phyloP scores from a whole-genome alignment of 2,888 invertebrate species.

The Aproaerema taeniolella region DNA sequence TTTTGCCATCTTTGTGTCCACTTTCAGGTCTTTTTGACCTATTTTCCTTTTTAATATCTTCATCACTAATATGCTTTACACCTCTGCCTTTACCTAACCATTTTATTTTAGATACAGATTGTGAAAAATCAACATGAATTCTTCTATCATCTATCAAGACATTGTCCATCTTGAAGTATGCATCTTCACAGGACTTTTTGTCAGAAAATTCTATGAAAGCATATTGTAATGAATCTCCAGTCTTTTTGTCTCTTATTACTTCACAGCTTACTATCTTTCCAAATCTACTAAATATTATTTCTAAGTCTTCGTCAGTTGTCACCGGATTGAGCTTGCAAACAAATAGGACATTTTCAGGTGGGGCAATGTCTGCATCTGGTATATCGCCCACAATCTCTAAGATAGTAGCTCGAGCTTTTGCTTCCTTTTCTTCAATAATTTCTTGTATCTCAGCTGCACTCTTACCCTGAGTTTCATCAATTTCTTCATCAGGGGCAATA shows the following conservation, averaged over 20 bases:
- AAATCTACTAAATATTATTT: conserved; percentile 98
- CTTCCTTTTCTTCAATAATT: conserved; percentile 92
- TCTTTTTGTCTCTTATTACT: conserved; percentile 95
- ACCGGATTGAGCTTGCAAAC: conserved; percentile 99
- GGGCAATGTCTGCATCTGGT: conserved; percentile 97
- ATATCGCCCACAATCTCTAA: conserved; percentile 99
- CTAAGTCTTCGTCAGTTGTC: conserved; percentile 97
- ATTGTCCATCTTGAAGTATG: conserved; percentile 99
- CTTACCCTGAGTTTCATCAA: conserved; percentile 93
- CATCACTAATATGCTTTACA: conserved; percentile 76
- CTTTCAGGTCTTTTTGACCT: conserved; percentile 23
- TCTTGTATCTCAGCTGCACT: conserved; percentile 91
- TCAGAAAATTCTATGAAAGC: conserved; percentile 99
- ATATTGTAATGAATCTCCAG: conserved; percentile 97
- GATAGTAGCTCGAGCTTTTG: conserved; percentile 97
- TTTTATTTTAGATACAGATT: conserved; percentile 96
- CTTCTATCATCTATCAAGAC: conserved; percentile 98
- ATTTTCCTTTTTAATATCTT: conserved; percentile 28
- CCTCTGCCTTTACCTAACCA: conserved; percentile 94
- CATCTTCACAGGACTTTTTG: conserved; percentile 95
- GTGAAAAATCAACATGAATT: conserved; percentile 99
- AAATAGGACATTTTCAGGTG: conserved; percentile 99
- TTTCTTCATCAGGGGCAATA: conserved; percentile 95
- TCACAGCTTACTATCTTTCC: conserved; percentile 96
- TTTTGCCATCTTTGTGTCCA: conserved; percentile 18